Base-by-base conservation (phyloP, 2,797 vertebrate species). In the Phrynocephalus forsythii region DNA sequence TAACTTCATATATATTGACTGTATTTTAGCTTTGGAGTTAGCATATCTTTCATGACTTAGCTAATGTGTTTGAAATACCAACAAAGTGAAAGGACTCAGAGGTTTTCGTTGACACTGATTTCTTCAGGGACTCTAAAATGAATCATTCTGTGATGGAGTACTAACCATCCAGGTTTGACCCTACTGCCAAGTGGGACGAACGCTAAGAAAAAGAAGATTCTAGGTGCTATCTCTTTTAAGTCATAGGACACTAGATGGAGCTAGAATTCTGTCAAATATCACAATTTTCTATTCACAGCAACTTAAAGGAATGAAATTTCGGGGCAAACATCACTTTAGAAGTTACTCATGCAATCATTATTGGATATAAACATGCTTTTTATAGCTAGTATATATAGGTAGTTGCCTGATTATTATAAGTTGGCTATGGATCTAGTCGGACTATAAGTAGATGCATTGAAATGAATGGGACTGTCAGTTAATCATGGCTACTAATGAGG, bases 161-260 rank as follows among this genome's bases (percentile, higher is more conserved):
- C 60, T 63, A 20, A 63, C 60, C 60, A 16, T 63, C 60, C 60
- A 63, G 20, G 60, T 63, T 63, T 63, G 38, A 44, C 38, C 38
- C 5, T 44, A 44, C 38, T 3, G 38, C 38, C 38, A 44, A 44
- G 38, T 44, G 38, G 38, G 38, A 44, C 38, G 5, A 44, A 44
- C 4, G 38, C 38, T 44, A 44, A 44, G 38, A 44, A 2, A 44
- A 44, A 44, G 38, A 44, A 44, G 38, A 63, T 63, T 63, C 60
- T 63, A 63, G 18, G 18, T 63, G 16, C 60, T 28, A 66, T n/a
- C 8, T 16, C 33, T 79, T 67, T 18, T 77, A 83, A 87, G n/a
- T 71, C 20, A 56, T 0, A 0, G 0, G 6, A 91, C 96, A 85
- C 93, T 30, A 95, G 96, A 88, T 97, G 97, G 96, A 95, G 95